phyloP scores from a whole-genome alignment of 2,113 vertebrate genomes.

The Nymphicus hollandicus region DNA sequence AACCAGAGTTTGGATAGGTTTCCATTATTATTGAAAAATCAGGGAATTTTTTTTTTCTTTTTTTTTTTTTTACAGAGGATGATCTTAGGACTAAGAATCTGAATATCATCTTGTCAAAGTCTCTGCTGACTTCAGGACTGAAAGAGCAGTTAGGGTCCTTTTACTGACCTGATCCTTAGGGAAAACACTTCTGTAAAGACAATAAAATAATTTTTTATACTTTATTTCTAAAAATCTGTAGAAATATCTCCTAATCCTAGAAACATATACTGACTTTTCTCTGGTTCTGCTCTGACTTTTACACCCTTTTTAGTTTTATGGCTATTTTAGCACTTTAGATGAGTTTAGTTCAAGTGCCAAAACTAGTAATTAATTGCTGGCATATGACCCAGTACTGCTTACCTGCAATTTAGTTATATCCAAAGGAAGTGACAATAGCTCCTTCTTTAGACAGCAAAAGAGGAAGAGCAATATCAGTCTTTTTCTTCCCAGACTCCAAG shows the following conservation, averaged over 20 bases:
- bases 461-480: background rate
- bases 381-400: background rate
- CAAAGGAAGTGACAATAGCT: background rate
- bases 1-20: background rate
- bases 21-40: background rate
- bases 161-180: background rate
- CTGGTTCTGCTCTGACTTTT: background rate
- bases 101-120: background rate
- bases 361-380: background rate
- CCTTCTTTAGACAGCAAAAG: background rate
- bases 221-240: background rate
- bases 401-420: background rate
- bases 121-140: background rate
- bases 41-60: background rate
- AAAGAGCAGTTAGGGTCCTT: background rate
- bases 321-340: background rate
- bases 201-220: background rate
- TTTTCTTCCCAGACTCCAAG: background rate
- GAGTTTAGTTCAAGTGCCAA: background rate
- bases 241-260: background rate
- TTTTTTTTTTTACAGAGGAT: background rate
- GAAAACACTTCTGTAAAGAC: background rate
- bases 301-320: background rate
- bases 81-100: background rate
- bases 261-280: background rate